Evolutionary conservation across 1,140 invertebrate species (phyloP), one percentile per base, ranked within the genome.

Genomic region (Tribolium castaneum): DNA sequence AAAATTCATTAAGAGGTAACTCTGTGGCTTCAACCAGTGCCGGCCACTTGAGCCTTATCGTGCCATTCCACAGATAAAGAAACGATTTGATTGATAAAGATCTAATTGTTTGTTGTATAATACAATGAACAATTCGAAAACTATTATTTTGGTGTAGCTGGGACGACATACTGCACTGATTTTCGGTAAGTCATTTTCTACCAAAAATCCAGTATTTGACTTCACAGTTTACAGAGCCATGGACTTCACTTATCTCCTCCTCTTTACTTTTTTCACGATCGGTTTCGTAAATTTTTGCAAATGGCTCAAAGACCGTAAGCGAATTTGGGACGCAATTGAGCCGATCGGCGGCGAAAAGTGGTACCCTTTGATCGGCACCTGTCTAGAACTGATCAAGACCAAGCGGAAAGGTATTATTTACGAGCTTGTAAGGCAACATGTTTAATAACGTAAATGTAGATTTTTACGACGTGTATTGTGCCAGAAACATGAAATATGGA

Each of bases 361-460:
- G 71, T 81, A 81, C 25, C 80, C 80, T 2, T 6, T 81, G 6
- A 59, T 81, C 22, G 80, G 80, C 3, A 80, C 78, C 5, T 66
- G 19, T 6, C 71, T 19, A 7, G 25, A 35, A 13, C 6, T 78
- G 4, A 13, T 72, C 1, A 71, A 45, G 9, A 4, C 12, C 0
- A 10, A 3, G n/a, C 66, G 78, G 52, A 66, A 81, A 70, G 35
- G 78, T 77, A 76, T 66, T 5, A 3, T 30, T 25, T 22, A 19
- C 5, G 6, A 19, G 30, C n/a, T 45, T 45, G 7, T 0, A 10
- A 3, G 7, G 62, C 66, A 70, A 66, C 77, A 54, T 16, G 74
- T 77, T 74, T 45, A 10, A 39, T 49, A 22, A 45, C 10, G 39
- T 45, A 2, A 19, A 34, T 75, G 34, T 30, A 79, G 78, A 75